phyloP scores from a whole-genome alignment of 2,888 invertebrate species.

The Drosophila birchii region DNA sequence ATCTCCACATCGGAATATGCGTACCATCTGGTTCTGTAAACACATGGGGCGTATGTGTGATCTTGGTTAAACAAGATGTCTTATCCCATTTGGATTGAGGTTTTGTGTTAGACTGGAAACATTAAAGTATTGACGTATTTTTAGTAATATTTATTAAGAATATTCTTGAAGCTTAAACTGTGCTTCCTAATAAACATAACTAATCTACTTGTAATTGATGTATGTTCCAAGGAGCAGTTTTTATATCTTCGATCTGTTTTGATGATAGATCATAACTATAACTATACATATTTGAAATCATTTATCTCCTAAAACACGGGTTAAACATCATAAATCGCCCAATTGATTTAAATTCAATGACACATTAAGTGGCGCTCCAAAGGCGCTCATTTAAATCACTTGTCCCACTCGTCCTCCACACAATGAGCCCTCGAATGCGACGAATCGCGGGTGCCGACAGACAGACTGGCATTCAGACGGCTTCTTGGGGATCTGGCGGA shows the following conservation, averaged over 20 bases:
- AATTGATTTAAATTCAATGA: slow-evolving; percentile 69
- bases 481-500: slow-evolving; percentile 20
- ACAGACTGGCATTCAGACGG: slow-evolving; percentile 23
- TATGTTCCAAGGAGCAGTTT: too few relatives aligned
- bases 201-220: not conserved
- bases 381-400: slow-evolving; percentile 73
- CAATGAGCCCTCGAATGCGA: slow-evolving; percentile 21
- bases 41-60: slow-evolving; percentile 33
- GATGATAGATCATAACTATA: not conserved
- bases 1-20: slow-evolving; percentile 6
- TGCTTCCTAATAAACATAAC: not conserved
- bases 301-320: not conserved
- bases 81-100: not conserved
- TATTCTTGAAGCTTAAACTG: not conserved
- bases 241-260: not conserved
- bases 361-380: slow-evolving; percentile 75
- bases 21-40: not conserved
- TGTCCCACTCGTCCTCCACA: slow-evolving; percentile 36
- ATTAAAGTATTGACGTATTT: not conserved
- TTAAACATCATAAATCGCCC: not conserved
- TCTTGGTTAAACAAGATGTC: slow-evolving; percentile 7
- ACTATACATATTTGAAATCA: not conserved
- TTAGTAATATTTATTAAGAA: not conserved
- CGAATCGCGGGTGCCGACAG: slow-evolving; percentile 27
- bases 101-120: not conserved